Conservation (phyloP, 1,140 invertebrate species). For the Paralvinella palmiformis region DNA sequence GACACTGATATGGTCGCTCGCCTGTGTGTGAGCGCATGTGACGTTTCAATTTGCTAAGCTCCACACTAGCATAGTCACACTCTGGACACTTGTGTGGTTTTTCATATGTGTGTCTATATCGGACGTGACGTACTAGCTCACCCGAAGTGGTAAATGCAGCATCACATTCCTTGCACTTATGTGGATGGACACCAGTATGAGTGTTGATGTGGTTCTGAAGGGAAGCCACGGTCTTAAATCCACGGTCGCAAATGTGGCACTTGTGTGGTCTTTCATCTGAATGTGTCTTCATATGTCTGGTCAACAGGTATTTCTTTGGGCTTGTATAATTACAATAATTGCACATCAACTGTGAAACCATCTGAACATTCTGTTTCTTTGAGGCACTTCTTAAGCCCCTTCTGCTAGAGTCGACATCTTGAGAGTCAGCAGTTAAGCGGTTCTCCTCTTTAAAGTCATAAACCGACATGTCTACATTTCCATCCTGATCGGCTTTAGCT, state of each 20-base stretch:
- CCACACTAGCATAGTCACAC: constrained; percentile 91
- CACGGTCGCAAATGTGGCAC: constrained; percentile 87
- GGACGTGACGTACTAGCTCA: constrained; percentile 85
- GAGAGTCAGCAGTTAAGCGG: constrained; percentile 55
- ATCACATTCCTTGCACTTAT: constrained; percentile 88
- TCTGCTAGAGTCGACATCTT: constrained; percentile 61
- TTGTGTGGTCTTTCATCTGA: constrained; percentile 91
- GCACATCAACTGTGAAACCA: constrained; percentile 64
- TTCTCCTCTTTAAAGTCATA: constrained; percentile 55
- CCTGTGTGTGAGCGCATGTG: constrained; percentile 87
- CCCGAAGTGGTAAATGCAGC: constrained; percentile 92
- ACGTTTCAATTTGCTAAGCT: constrained; percentile 83
- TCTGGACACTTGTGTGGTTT: constrained; percentile 91
- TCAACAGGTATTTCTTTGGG: constrained; percentile 79
- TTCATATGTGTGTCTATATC: constrained; percentile 81
- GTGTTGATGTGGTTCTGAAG: constrained; percentile 94
- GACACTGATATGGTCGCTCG: constrained; percentile 59
- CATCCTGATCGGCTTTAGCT: constrained; percentile 33
- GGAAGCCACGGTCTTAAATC: constrained; percentile 89
- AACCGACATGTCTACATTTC: constrained; percentile 52
- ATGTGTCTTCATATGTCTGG: constrained; percentile 91
- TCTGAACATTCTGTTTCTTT: constrained; percentile 65
- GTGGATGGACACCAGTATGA: constrained; percentile 91
- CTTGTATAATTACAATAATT: constrained; percentile 86
- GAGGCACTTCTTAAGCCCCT: constrained; percentile 58